Evolutionary conservation across 2,797 vertebrate species (phyloP), one percentile per base, ranked within the genome.

Genomic region (Sebastes variabilis): DNA sequence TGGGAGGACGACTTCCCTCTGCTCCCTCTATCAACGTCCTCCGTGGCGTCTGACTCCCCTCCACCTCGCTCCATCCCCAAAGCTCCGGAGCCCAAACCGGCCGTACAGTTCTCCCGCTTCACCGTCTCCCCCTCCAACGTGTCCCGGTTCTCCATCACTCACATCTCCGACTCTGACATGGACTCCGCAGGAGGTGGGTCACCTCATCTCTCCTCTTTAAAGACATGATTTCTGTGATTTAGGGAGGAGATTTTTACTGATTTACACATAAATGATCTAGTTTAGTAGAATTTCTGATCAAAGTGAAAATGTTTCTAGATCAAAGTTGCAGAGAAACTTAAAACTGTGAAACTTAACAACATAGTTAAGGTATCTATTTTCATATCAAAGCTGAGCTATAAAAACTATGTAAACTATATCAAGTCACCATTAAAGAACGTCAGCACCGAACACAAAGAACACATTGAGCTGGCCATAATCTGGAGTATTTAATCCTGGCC

Each of bases 91-190:
- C 91, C 94, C 82, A 96, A 96, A 87, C 90, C 94, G 4, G 81
- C 84, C 0, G 65, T 55, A 10, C 94, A 95, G 85, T 94, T 91
- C 85, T 99, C 98, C 32, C 97, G 98, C 25, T 99, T 99, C 96
- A 97, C 96, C 0, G 97, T 99, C 46, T 99, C 97, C 0, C 97
- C 98, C 0, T 95, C 97, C 72, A 94, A 88, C 0, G 89, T 95
- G 38, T 98, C 98, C 38, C 97, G 98, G 12, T 99, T 99, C 94
- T 99, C 98, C 90, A 99, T 99, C 92, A 98, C 98, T 4, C 98
- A 99, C 24, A 97, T 99, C 87, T 96, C 97, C 0, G 98, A 99
- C 93, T 95, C 96, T 0, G 97, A 97, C 14, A 89, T 97, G 82
- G 96, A 96, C 77, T 95, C 97, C 0, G 90, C 89, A 67, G 96